phyloP scores from a whole-genome alignment of 2,113 vertebrate genomes.

The Pluvialis apricaria region DNA sequence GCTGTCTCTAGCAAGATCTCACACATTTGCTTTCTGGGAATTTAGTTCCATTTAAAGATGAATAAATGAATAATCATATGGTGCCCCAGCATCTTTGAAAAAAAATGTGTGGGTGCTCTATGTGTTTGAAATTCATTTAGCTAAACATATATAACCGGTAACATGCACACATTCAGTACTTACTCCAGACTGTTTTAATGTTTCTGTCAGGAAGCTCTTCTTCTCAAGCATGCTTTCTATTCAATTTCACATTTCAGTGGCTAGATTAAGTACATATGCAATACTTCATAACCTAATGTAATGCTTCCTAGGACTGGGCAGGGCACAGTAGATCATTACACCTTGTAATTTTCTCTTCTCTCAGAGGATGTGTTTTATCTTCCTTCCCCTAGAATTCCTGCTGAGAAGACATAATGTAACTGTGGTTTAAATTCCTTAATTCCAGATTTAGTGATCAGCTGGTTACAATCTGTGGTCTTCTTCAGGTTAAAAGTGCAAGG shows the following conservation, averaged over 20 bases:
- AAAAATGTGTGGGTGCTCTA: slow-evolving; percentile 13
- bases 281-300: neutral
- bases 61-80: slow-evolving; percentile 41
- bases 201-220: neutral
- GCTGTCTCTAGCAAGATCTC: neutral
- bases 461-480: neutral
- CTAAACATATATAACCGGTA: neutral
- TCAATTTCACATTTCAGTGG: neutral
- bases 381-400: neutral
- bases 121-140: slow-evolving; percentile 25
- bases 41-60: slow-evolving; percentile 19
- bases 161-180: neutral
- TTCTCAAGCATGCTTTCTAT: neutral
- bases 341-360: neutral
- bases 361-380: neutral
- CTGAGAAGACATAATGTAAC: neutral
- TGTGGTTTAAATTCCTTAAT: neutral
- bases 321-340: neutral
- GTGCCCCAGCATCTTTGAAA: neutral
- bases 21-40: slow-evolving; percentile 12
- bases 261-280: neutral
- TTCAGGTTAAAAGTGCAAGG: neutral
- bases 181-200: slow-evolving; percentile 1
- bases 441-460: neutral
- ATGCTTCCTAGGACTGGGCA: neutral